phyloP scores from a whole-genome alignment of 2,797 vertebrate species.

The Channa striata region DNA sequence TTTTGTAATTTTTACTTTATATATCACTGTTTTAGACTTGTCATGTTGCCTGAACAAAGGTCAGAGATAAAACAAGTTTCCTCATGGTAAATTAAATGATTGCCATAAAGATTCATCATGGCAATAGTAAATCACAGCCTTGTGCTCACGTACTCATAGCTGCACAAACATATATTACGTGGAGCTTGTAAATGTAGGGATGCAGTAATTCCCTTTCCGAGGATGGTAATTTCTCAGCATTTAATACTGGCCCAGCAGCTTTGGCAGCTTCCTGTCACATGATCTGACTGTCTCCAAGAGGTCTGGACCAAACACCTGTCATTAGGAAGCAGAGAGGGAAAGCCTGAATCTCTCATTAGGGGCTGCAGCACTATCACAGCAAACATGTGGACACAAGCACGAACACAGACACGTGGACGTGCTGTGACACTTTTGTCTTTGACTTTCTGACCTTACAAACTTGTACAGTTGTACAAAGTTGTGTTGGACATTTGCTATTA shows the following conservation, averaged over 20 bases:
- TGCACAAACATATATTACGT: conserved; percentile 37
- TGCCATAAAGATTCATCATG: background rate
- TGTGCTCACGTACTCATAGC: conserved; percentile 3
- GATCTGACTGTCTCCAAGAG: conserved; percentile 59
- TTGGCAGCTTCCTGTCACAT: conserved; percentile 67
- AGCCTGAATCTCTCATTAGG: conserved; percentile 48
- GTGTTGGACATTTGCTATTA: background rate
- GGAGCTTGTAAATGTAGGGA: conserved; percentile 41
- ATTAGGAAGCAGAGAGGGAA: conserved; percentile 44
- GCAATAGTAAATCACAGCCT: background rate
- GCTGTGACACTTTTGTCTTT: background rate
- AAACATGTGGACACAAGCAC: conserved; percentile 44
- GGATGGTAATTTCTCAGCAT: conserved; percentile 53
- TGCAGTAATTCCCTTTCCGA: conserved; percentile 31
- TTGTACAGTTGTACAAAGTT: background rate
- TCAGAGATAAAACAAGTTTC: background rate
- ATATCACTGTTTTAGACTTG: background rate
- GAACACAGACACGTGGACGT: background rate
- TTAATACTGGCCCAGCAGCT: conserved; percentile 47
- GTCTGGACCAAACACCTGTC: conserved; percentile 70
- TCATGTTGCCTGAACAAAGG: background rate
- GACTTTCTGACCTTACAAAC: background rate
- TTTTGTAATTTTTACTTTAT: background rate
- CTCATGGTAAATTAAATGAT: background rate
- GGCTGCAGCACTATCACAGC: conserved; percentile 23